Evolutionary conservation across 1,140 invertebrate species (phyloP), one percentile per base, ranked within the genome.

Genomic region (Zaprionus ghesquierei): DNA sequence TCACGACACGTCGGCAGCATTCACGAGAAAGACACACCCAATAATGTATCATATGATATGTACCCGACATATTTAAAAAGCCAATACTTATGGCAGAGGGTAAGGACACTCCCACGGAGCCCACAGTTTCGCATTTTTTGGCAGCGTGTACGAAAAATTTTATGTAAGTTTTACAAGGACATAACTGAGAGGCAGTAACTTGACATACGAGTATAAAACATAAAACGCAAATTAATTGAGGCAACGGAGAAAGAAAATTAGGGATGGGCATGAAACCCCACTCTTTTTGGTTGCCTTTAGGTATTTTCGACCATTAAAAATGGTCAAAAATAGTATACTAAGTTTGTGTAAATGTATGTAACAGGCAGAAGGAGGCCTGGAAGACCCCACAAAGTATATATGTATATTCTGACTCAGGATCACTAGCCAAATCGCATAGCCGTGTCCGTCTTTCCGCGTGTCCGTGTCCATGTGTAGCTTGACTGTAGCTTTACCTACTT

Each of bases 211-310:
- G 65, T 49, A 82, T 66, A 79, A 82, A 89, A 87, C 84, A 87
- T 82, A 87, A 87, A 89, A 79, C 84, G 69, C 76, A 89, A 89
- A 87, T 89, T 87, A 89, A 89, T 87, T 87, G 84, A 79, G 82
- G 82, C 84, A 81, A 61, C n/a, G 27, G 50, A 15, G 33, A 8
- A 25, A 25, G 12, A 35, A 41, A 23, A 58, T 23, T 22, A 9
- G 10, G 44, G 25, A 33, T 15, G 35, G 33, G 63, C 12, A 66
- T 50, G 15, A n/a, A n/a, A n/a, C 38, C 12, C 50, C 35, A 51
- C n/a, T 18, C 27, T n/a, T n/a, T 33, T 33, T 15, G n/a, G 55
- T 33, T 69, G 70, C 64, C 64, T 56, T 33, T 49, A 29, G 41
- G 38, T 61, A 31, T 69, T 61, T 73, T 35, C 15, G n/a, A n/a